Evolutionary conservation across 1,140 invertebrate genomes (phyloP).

Genomic region (Ganaspis sp.): DNA sequence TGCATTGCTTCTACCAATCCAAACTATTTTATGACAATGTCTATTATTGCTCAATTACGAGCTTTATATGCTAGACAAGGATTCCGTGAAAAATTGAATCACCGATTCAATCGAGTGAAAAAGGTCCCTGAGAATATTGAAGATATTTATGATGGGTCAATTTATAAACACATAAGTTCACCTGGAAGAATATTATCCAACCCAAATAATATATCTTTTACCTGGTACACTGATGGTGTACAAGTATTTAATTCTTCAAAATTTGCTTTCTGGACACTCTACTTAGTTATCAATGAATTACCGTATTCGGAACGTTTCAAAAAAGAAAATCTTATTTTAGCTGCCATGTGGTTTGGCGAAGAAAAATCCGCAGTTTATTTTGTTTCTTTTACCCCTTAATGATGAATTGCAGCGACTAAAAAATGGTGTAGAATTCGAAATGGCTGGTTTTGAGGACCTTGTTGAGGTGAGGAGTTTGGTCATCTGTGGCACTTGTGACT

Average conservation of each 20-base stretch:
- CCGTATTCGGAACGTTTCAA: slow-evolving; percentile 45
- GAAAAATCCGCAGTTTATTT: slow-evolving; percentile 39
- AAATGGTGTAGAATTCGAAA: slow-evolving; percentile 33
- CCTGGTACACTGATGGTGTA: slow-evolving; percentile 53
- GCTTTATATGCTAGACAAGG: slow-evolving; percentile 37
- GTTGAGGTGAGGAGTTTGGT: not conserved
- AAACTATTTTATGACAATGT: slow-evolving; percentile 40
- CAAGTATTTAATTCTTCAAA: slow-evolving; percentile 59
- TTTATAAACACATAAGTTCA: slow-evolving; percentile 43
- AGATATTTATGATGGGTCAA: slow-evolving; percentile 53
- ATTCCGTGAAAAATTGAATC: slow-evolving; percentile 32
- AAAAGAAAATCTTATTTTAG: slow-evolving; percentile 49
- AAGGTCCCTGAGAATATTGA: slow-evolving; percentile 39
- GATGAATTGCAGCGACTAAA: slow-evolving; percentile 37
- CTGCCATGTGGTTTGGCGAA: slow-evolving; percentile 51
- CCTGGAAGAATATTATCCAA: slow-evolving; percentile 31
- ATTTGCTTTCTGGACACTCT: slow-evolving; percentile 59
- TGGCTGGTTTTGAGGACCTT: not conserved
- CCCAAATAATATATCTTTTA: slow-evolving; percentile 43
- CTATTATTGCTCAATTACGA: slow-evolving; percentile 39
- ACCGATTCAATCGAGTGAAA: slow-evolving; percentile 35
- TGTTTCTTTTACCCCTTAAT: slow-evolving; percentile 35
- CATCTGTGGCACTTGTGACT: slow-evolving; percentile 32
- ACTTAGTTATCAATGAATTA: slow-evolving; percentile 23
- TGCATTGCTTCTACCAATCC: not conserved